Base-by-base conservation (phyloP, 1,140 invertebrate species). In the Paracyclopina nana region DNA sequence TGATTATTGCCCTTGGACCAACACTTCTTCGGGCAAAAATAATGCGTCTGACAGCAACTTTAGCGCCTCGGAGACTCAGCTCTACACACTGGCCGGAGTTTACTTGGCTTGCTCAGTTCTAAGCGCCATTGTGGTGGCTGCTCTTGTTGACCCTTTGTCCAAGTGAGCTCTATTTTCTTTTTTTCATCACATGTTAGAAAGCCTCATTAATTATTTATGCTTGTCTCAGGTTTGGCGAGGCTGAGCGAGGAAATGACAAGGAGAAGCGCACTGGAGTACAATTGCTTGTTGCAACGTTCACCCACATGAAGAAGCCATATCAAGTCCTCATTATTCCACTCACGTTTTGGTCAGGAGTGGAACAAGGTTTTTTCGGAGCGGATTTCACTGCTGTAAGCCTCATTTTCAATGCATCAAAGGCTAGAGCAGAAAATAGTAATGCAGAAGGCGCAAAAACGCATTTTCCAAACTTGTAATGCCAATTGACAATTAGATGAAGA, bases 341-440 rank as follows among this genome's bases (percentile, higher is more conserved):
- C 51, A 96, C 91, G 0, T 67, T 96, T 27, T 97, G 85, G 76
- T 95, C 91, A 58, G 91, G 91, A 41, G 80, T 96, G 72, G 90
- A 96, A 63, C 90, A 97, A 63, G 87, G 85, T 0, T 95, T 94
- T 67, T 83, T 94, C 52, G 79, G 81, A 11, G 85, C 86, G 34
- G 86, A 95, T 58, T 96, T 84, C 61, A 94, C 88, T 5, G 82
- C 82, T 70, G 82, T 85, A 71, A 70, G 49, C 44, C 24, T 42
- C 9, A 6, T 22, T 18, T 6, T 9, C n/a, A 30, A n/a, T n/a
- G n/a, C n/a, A n/a, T n/a, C n/a, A n/a, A n/a, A n/a, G n/a, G n/a
- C n/a, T n/a, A n/a, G n/a, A n/a, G n/a, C n/a, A n/a, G n/a, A n/a
- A n/a, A n/a, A n/a, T n/a, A n/a, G n/a, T n/a, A n/a, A n/a, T n/a